phyloP scores from a whole-genome alignment of 37 sponge, comb jelly and placozoan genomes.

The Halichondria panicea region DNA sequence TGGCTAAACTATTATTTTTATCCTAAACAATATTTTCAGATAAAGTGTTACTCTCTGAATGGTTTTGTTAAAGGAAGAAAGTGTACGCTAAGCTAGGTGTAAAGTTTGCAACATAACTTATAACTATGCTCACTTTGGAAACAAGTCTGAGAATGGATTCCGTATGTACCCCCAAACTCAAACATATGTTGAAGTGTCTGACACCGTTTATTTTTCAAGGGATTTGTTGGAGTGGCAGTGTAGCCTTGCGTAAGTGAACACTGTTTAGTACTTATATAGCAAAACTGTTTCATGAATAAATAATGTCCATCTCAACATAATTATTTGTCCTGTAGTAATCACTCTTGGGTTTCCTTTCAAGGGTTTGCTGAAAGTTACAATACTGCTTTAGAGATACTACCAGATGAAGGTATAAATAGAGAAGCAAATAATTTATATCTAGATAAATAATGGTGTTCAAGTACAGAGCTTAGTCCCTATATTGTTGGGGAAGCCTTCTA shows the following conservation, averaged over 20 bases:
- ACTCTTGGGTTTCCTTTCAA: conserved; percentile 41
- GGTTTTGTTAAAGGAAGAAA: not conserved
- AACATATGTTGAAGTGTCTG: conserved; percentile 26
- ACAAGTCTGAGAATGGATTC: conserved; percentile 22
- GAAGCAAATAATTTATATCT: not conserved
- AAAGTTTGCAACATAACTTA: conserved; percentile 6
- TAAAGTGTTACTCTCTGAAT: conserved; percentile 1
- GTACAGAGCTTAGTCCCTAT: conserved; percentile 23
- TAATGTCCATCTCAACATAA: not conserved
- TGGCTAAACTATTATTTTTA: too few relatives aligned
- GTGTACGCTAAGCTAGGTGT: conserved; percentile 18
- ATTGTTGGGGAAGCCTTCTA: conserved; percentile 16
- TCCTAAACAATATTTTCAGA: too few relatives aligned
- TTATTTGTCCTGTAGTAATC: conserved; percentile 4
- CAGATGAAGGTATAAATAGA: conserved; percentile 26
- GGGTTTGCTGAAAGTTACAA: conserved; percentile 43
- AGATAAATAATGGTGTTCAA: not conserved
- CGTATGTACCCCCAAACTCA: not conserved
- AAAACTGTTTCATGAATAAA: not conserved
- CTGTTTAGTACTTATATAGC: not conserved
- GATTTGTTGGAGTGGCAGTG: conserved; percentile 27
- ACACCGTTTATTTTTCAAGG: conserved; percentile 17
- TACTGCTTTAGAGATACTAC: conserved; percentile 15
- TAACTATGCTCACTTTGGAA: conserved; percentile 32
- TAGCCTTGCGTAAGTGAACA: conserved; percentile 35